Conservation (phyloP, 2,888 invertebrate genomes). For the Mamestra brassicae region DNA sequence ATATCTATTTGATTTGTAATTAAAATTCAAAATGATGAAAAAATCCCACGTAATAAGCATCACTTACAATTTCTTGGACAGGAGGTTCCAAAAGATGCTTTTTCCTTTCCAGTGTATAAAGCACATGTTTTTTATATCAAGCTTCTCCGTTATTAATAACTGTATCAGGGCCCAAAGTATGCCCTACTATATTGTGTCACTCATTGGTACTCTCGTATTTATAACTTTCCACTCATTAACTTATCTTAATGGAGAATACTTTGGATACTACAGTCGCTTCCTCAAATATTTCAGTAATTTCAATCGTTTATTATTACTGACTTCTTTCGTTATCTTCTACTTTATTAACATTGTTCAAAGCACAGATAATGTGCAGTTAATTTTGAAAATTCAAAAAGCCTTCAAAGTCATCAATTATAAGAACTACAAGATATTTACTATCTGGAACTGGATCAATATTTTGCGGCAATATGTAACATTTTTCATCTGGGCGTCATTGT, state of each 20-base stretch:
- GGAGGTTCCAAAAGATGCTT: not conserved
- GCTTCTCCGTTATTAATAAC: not conserved
- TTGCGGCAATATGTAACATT: not conserved
- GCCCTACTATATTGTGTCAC: not conserved
- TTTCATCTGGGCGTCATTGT: not conserved
- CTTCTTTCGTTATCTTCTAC: constrained; percentile 5
- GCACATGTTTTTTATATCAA: constrained; percentile 10
- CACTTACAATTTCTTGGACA: not conserved
- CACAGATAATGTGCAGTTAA: not conserved
- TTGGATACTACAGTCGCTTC: not conserved
- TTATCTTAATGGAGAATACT: not conserved
- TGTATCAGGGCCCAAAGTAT: not conserved
- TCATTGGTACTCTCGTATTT: constrained; percentile 5
- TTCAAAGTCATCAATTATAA: constrained; percentile 4
- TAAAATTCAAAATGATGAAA: not conserved
- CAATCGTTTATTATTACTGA: constrained; percentile 1
- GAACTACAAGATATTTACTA: not conserved
- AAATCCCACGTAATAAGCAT: not conserved
- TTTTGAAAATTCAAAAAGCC: constrained; percentile 21
- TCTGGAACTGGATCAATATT: constrained; percentile 13
- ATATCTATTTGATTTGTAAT: not conserved
- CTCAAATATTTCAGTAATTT: not conserved
- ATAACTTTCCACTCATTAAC: not conserved
- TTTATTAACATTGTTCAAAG: constrained; percentile 2
- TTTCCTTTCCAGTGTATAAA: constrained; percentile 12